Evolutionary conservation across 2,797 vertebrate species (phyloP).

Genomic region (Threskiornis aethiopicus): DNA sequence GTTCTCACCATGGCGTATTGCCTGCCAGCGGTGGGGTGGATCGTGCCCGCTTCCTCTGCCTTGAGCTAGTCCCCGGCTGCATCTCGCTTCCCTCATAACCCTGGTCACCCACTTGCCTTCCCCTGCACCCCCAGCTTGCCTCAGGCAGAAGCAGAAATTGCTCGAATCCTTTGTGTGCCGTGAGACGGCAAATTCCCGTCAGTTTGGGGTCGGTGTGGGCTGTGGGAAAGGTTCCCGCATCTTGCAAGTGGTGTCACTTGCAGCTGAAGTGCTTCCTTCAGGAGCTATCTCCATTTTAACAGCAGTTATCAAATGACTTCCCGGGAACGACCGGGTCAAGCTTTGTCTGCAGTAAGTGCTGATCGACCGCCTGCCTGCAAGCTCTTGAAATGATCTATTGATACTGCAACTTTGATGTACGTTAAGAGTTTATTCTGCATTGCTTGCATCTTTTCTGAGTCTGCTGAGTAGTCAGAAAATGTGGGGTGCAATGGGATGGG

Average conservation of each 20-base stretch:
- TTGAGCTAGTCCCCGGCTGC: background rate
- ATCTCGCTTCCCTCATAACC: background rate
- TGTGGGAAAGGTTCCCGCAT: background rate
- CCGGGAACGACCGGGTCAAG: background rate
- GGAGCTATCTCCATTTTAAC: background rate
- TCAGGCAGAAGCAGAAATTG: background rate
- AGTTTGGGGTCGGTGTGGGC: background rate
- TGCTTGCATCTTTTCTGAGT: background rate
- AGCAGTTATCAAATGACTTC: slow-evolving; percentile 5
- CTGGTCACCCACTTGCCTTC: background rate
- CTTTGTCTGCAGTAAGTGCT: background rate
- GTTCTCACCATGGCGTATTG: background rate
- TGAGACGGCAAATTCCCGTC: background rate
- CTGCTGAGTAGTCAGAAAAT: background rate
- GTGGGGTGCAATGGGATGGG: background rate
- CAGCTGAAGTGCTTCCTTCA: background rate
- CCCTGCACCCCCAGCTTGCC: background rate
- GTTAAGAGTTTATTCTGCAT: background rate
- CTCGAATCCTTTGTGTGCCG: background rate
- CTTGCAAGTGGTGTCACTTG: background rate
- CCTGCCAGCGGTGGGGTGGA: background rate
- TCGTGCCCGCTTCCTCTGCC: background rate
- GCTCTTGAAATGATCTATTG: background rate
- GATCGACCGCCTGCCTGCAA: background rate
- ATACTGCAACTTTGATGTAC: background rate